A percentile compares a stretch with the other conserved stretches of the same genome.
These are phyloP conservation scores for Ptyas mucosa DNA, from an alignment of 2,113 vertebrate genomes.

Conservation along the genomic window DNA sequence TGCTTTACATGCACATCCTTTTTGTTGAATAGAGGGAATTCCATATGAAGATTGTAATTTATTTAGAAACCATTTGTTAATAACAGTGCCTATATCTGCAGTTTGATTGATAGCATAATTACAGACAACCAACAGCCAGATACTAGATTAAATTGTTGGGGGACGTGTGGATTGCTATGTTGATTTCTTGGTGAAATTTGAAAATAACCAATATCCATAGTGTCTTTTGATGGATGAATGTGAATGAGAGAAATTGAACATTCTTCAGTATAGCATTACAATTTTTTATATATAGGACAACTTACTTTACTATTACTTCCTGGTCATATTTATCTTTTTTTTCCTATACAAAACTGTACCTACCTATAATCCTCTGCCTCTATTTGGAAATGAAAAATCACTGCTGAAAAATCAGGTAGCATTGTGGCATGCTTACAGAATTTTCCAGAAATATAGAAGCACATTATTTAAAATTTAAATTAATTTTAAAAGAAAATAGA, in stretches of 20 bases:
- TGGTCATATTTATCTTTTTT: background rate
- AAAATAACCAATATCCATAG: background rate
- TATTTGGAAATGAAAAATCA: background rate
- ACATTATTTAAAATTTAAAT: background rate
- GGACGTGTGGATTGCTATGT: background rate
- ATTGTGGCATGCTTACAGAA: background rate
- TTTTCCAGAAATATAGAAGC: background rate
- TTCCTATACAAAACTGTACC: background rate
- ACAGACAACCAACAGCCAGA: background rate
- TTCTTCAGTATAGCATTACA: background rate
- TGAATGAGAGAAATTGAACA: background rate
- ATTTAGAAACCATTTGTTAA: background rate
- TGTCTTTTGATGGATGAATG: background rate
- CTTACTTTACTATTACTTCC: background rate
- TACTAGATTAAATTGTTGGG: background rate
- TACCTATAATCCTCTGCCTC: background rate
- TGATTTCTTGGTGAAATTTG: background rate
- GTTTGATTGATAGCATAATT: background rate
- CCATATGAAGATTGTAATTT: background rate
- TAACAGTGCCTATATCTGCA: background rate
- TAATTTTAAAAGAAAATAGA: background rate
- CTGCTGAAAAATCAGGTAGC: background rate
- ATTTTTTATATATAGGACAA: background rate
- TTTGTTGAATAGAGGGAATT: background rate
- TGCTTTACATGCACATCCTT: background rate